Percentiles rank a stretch among this genome's conserved stretches.
These are phyloP conservation scores for Laterallus jamaicensis DNA, from an alignment of 2,113 vertebrate genomes.

Conservation along the genomic window DNA sequence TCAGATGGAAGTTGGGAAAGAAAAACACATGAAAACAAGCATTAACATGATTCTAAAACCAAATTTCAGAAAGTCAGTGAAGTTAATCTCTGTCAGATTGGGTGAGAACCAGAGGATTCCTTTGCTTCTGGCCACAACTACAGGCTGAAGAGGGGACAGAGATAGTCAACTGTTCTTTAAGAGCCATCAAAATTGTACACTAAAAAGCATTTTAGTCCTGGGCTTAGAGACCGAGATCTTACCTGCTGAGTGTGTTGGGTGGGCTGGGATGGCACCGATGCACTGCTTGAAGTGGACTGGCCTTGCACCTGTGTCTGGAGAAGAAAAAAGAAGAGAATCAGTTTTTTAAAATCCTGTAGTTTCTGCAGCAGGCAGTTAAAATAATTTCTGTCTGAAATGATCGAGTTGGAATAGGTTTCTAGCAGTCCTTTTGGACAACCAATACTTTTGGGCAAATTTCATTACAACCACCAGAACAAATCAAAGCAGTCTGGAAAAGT, in stretches of 20 bases:
- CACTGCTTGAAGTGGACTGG: conserved; percentile 69
- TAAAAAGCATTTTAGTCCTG: background rate
- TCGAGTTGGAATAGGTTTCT: background rate
- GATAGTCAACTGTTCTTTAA: background rate
- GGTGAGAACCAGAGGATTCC: background rate
- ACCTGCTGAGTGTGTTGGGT: conserved; percentile 77
- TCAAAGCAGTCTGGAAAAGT: background rate
- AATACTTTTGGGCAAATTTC: background rate
- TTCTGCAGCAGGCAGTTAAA: conserved; percentile 46
- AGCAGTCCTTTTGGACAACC: background rate
- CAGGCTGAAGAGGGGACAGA: background rate
- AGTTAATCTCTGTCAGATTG: background rate
- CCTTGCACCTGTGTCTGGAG: conserved; percentile 75
- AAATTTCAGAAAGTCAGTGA: background rate
- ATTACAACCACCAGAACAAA: background rate
- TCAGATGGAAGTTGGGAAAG: background rate
- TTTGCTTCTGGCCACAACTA: background rate
- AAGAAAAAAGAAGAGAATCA: conserved; percentile 27
- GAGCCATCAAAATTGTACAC: background rate
- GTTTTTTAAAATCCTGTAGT: background rate
- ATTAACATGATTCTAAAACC: background rate
- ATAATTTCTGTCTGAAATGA: background rate
- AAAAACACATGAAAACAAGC: background rate
- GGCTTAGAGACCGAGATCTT: background rate
- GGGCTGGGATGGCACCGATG: conserved; percentile 68